These are phyloP conservation scores for Chaetops frenatus DNA, from an alignment of 2,113 vertebrate genomes.

Conservation along the genomic window DNA sequence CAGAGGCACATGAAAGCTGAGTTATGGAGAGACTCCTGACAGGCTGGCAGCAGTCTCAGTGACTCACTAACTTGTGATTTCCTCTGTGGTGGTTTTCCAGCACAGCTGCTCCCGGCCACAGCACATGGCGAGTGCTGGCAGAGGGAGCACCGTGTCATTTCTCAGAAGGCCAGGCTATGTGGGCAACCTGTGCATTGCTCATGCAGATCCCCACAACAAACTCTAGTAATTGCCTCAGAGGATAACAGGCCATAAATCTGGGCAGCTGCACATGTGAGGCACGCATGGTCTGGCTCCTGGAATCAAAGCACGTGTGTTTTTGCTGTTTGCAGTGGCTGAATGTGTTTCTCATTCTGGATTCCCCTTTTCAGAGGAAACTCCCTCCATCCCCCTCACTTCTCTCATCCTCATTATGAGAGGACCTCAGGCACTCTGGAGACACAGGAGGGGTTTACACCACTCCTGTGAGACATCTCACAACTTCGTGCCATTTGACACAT, in stretches of 20 bases:
- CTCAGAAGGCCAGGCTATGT: background rate
- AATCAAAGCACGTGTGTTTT: constrained; percentile 42
- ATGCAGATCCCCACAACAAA: constrained; percentile 20
- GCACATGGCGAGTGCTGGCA: background rate
- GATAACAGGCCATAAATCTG: constrained; percentile 42
- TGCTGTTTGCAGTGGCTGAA: constrained; percentile 19
- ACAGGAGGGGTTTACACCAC: background rate
- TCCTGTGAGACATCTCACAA: background rate
- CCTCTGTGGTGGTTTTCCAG: constrained; percentile 48
- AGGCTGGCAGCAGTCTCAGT: constrained; percentile 45
- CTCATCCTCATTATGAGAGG: background rate
- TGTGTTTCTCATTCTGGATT: constrained; percentile 56
- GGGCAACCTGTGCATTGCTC: constrained; percentile 33
- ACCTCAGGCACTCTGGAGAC: constrained; percentile 1
- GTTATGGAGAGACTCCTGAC: constrained; percentile 41
- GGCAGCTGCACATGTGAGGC: constrained; percentile 24
- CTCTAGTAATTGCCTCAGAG: constrained; percentile 29
- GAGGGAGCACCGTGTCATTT: background rate
- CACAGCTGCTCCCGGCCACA: constrained; percentile 19
- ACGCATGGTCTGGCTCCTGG: constrained; percentile 37
- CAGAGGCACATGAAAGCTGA: constrained; percentile 49
- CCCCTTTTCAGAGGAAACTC: constrained; percentile 31
- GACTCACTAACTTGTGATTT: constrained; percentile 74
- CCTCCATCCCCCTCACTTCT: constrained; percentile 22
- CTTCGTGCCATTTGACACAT: background rate